phyloP scores from a whole-genome alignment of 2,888 invertebrate species.

The Diadegma fenestrale region DNA sequence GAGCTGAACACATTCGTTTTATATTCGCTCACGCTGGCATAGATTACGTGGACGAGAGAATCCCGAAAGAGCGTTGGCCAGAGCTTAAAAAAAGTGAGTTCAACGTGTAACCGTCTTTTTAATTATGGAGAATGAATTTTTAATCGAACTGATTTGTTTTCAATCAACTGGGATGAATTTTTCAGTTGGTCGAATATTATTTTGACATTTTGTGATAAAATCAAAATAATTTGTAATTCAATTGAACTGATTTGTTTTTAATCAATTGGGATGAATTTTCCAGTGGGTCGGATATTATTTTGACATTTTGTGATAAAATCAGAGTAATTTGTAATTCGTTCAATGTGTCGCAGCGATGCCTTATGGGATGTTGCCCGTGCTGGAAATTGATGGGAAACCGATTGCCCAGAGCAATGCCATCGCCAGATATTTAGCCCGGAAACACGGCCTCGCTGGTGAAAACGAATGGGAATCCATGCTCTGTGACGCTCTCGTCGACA shows the following conservation, averaged over 20 bases:
- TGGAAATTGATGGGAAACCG: slow-evolving; percentile 87
- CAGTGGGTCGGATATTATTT: neutral
- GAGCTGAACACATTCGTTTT: slow-evolving; percentile 87
- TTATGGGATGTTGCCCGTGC: slow-evolving; percentile 87
- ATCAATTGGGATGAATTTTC: neutral
- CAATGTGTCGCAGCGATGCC: slow-evolving; percentile 84
- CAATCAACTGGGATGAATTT: neutral
- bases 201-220: neutral
- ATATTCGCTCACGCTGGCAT: slow-evolving; percentile 87
- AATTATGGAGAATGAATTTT: neutral
- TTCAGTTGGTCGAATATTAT: neutral
- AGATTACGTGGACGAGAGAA: slow-evolving; percentile 86
- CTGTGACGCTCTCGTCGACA: slow-evolving; percentile 87
- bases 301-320: neutral
- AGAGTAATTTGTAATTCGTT: slow-evolving; percentile 3
- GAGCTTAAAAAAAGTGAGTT: slow-evolving; percentile 86
- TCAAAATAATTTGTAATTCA: neutral
- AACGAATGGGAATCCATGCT: slow-evolving; percentile 87
- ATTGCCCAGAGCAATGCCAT: slow-evolving; percentile 87
- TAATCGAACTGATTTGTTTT: neutral
- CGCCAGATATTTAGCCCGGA: slow-evolving; percentile 86
- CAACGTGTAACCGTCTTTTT: neutral
- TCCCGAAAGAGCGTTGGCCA: slow-evolving; percentile 86
- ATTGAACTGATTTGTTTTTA: neutral
- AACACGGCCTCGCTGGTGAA: slow-evolving; percentile 86